A percentile compares a stretch with the other conserved stretches of the same genome.
These are phyloP conservation scores for Synanthedon andrenaeformis DNA, from an alignment of 2,888 invertebrate species.

Conservation along the genomic window DNA sequence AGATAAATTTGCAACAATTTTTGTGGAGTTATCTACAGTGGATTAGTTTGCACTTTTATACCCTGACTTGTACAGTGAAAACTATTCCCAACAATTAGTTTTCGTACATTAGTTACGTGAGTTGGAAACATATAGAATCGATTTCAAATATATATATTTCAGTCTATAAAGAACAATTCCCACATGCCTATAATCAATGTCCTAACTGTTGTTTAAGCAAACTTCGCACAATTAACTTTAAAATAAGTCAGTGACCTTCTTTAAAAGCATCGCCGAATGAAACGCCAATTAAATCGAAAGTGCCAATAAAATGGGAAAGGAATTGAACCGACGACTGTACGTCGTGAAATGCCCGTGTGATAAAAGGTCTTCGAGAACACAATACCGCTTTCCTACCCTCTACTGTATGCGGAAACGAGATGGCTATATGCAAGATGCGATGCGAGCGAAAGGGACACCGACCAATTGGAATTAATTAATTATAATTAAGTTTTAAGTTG, in stretches of 20 bases:
- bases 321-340: slow-evolving; percentile 57
- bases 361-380: slow-evolving; percentile 69
- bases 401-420: slow-evolving; percentile 41
- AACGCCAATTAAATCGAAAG: slow-evolving; percentile 61
- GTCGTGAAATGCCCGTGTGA: slow-evolving; percentile 59
- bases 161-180: no score
- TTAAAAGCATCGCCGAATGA: slow-evolving; percentile 7
- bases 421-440: slow-evolving; percentile 55
- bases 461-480: slow-evolving; percentile 83
- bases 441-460: slow-evolving; percentile 48
- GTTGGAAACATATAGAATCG: no score
- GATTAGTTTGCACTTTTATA: no score
- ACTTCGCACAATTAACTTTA: background rate
- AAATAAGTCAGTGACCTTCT: background rate
- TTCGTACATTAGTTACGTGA: no score
- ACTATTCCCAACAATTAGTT: no score
- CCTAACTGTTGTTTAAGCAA: no score
- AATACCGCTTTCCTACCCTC: slow-evolving; percentile 59
- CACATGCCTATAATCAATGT: no score
- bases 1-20: no score
- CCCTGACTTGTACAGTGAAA: no score
- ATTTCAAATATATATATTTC: no score
- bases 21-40: no score
- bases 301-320: slow-evolving; percentile 63
- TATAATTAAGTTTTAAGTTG: slow-evolving; percentile 87